Conservation (phyloP, 2,888 invertebrate species). For the Oscheius sp. region DNA sequence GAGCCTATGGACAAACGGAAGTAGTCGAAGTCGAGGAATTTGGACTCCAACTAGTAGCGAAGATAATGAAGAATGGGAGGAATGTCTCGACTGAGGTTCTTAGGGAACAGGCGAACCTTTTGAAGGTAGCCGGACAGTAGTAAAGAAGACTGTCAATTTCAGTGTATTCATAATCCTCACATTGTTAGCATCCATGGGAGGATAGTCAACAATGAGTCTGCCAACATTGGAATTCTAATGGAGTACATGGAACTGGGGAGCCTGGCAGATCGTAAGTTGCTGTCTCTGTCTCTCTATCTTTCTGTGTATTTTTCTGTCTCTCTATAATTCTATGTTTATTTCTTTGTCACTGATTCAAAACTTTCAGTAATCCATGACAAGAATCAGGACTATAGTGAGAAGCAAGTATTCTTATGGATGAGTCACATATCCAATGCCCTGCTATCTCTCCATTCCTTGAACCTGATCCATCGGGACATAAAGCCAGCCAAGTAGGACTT, state of each 20-base stretch:
- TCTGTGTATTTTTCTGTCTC: no score
- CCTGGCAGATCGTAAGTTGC: no score
- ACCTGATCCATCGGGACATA: slow-evolving; percentile 17
- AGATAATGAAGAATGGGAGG: neutral
- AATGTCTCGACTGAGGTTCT: neutral
- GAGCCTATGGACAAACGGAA: no score
- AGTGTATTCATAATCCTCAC: neutral
- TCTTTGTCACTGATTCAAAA: no score
- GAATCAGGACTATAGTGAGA: neutral
- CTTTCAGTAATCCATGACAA: neutral
- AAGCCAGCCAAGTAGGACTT: slow-evolving; percentile 8
- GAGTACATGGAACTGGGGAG: no score
- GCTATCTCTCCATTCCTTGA: neutral
- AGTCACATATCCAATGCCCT: slow-evolving; percentile 11
- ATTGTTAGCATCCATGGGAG: no score
- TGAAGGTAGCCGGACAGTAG: neutral
- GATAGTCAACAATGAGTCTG: no score
- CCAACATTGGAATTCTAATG: no score
- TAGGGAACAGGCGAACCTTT: slow-evolving; percentile 1
- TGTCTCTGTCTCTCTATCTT: no score
- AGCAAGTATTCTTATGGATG: slow-evolving; percentile 6
- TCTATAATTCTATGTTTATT: no score
- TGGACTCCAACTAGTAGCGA: slow-evolving; percentile 1
- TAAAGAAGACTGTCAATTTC: neutral
- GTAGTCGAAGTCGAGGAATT: neutral